Evolutionary conservation across 1,140 invertebrate species (phyloP), one percentile per base, ranked within the genome.

Genomic region (Microplitis mediator): DNA sequence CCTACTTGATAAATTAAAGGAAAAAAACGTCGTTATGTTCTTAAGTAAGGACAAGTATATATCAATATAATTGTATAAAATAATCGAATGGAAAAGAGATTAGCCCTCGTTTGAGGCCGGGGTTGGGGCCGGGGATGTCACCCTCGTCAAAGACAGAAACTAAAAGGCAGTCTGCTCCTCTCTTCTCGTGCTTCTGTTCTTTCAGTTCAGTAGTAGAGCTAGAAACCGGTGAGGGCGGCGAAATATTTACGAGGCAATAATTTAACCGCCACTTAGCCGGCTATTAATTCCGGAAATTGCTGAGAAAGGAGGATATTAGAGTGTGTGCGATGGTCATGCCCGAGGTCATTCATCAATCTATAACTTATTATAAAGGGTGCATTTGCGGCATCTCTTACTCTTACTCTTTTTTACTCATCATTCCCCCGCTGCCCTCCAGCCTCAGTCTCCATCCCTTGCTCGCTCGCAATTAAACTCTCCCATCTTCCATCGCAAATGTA

Each of bases 231-330:
- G 77, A 78, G 80, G 78, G 81, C 76, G 79, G 63, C 68, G 74
- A 82, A 79, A 85, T 85, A 83, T 84, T 84, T 84, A 85, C 82
- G 83, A 83, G 82, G 83, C 82, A 82, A 85, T 85, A 85, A 83
- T 84, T 85, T 84, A 85, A 82, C 82, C 82, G 82, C 79, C 82
- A 84, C 82, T 85, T 85, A 85, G 81, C 76, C 76, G 74, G 81
- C 82, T 84, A 85, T 85, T 85, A 84, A 85, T 85, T 84, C 82
- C 76, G 78, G 77, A 80, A 82, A 83, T 84, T 79, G 81, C 80
- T 79, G 80, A 81, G 83, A 79, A 83, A 82, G 80, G 78, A 81
- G 78, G 77, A 81, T 80, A 81, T 81, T 82, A 82, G 45, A 66
- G 71, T 67, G 69, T 73, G 71, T 50, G 39, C 39, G 36, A n/a